Conservation (phyloP, 2,797 vertebrate genomes). For the Periophthalmus magnuspinnatus region DNA sequence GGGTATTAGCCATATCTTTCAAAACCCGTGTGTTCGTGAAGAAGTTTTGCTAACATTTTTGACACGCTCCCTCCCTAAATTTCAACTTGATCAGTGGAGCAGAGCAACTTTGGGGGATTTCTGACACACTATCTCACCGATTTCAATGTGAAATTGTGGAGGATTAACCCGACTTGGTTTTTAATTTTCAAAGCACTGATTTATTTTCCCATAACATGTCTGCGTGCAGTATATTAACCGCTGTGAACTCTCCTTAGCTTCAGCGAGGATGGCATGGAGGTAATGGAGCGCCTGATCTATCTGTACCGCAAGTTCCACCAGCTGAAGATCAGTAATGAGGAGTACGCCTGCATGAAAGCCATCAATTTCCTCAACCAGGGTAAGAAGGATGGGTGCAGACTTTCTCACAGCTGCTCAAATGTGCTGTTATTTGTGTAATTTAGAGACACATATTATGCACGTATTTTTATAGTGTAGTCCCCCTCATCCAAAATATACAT, state of each 20-base stretch:
- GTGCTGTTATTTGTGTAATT: too few species aligned
- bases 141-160: constrained; percentile 23
- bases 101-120: constrained; percentile 20
- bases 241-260: constrained; percentile 77
- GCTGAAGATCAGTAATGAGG: constrained; percentile 96
- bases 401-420: neutral
- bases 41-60: constrained; percentile 33
- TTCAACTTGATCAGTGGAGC: constrained; percentile 31
- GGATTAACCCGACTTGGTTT: constrained; percentile 13
- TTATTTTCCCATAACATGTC: neutral
- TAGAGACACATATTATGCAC: too few species aligned
- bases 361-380: constrained; percentile 99
- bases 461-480: too few species aligned
- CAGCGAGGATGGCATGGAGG: constrained; percentile 98
- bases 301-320: constrained; percentile 96
- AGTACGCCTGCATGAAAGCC: constrained; percentile 98
- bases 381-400: constrained; percentile 51
- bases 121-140: constrained; percentile 11
- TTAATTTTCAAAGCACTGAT: constrained; percentile 8
- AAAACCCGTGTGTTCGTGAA: constrained; percentile 66
- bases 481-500: too few species aligned
- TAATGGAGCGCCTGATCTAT: constrained; percentile 97
- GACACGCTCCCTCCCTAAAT: constrained; percentile 37
- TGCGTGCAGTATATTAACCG: neutral
- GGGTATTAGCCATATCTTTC: constrained; percentile 30